phyloP scores from a whole-genome alignment of 2,797 vertebrate genomes.

The Anguilla marmorata region DNA sequence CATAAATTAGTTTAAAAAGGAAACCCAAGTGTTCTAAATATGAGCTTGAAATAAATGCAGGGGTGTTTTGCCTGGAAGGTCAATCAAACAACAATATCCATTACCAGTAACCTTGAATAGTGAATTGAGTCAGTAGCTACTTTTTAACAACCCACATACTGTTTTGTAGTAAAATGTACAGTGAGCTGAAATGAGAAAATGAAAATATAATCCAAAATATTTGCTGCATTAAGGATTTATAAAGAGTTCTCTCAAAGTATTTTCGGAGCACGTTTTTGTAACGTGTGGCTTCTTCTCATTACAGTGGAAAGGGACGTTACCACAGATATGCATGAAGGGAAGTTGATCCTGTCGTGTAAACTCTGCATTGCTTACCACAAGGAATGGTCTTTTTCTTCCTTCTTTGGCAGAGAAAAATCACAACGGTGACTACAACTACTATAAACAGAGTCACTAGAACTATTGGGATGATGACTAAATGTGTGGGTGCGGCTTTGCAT shows the following conservation, averaged over 20 bases:
- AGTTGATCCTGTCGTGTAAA: not conserved
- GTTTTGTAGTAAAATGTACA: not conserved
- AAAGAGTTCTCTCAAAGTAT: not conserved
- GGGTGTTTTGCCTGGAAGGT: not conserved
- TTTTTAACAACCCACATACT: not conserved
- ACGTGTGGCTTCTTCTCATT: not conserved
- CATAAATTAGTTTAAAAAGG: not conserved
- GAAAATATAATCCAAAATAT: not conserved
- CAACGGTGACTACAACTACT: not conserved
- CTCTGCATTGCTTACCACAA: not conserved
- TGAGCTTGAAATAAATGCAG: not conserved
- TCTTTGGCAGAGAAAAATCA: not conserved
- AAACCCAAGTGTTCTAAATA: not conserved
- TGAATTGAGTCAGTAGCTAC: not conserved
- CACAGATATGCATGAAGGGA: not conserved
- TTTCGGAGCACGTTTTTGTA: not conserved
- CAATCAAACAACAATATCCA: not conserved
- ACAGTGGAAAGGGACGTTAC: not conserved
- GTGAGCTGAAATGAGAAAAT: not conserved
- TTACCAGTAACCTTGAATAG: not conserved
- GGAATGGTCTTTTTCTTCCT: not conserved
- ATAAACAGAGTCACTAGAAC: not conserved
- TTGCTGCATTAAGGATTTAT: not conserved
- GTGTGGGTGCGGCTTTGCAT: too few species aligned
- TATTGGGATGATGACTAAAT: not conserved